Base-by-base conservation (phyloP, 2,888 invertebrate genomes). In the Lycia hirtaria region DNA sequence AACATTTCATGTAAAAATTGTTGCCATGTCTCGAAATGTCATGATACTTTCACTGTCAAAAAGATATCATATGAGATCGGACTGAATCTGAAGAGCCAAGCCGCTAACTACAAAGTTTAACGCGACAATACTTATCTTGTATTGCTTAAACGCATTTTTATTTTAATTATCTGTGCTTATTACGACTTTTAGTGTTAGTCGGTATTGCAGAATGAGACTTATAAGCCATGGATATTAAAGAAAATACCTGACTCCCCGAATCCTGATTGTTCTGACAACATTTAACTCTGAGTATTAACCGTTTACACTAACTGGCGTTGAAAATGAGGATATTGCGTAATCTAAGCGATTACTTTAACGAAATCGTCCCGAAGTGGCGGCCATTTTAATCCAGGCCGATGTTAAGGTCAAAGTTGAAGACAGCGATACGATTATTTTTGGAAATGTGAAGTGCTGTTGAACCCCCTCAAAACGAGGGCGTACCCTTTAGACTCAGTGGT, bases 301-400 rank as follows among this genome's bases (percentile, higher is more conserved):
- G 49, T 37, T 55, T 49, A 37, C 22, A 48, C 35, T 43, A 55
- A 55, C 48, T 37, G 48, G n/a, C 35, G 15, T 12, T 33, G 43
- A 35, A 55, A 43, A 26, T 26, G 35, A 35, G 15, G n/a, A 47
- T 35, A 47, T 35, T 33, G 35, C 24, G 47, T 33, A 47, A 47
- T 47, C 35, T 35, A 24, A 33, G 33, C 33, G 45, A 37, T 47
- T 22, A 47, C 37, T 47, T 47, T 35, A 35, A 33, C 24, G 17
- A 33, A 47, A 47, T 47, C 35, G 47, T 35, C 35, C 9, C 35
- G n/a, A 24, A 47, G 44, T 20, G 47, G 33, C 20, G 33, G 30
- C 35, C 17, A 35, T 47, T 47, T 17, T 47, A 47, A 47, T 47
- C 35, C 47, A 26, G 10, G 15, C 15, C 30, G 12, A 24, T 35